Percentiles rank a stretch among this genome's conserved stretches.
Conservation (phyloP, 2,113 vertebrate genomes). For the Ranitomeya variabilis region DNA sequence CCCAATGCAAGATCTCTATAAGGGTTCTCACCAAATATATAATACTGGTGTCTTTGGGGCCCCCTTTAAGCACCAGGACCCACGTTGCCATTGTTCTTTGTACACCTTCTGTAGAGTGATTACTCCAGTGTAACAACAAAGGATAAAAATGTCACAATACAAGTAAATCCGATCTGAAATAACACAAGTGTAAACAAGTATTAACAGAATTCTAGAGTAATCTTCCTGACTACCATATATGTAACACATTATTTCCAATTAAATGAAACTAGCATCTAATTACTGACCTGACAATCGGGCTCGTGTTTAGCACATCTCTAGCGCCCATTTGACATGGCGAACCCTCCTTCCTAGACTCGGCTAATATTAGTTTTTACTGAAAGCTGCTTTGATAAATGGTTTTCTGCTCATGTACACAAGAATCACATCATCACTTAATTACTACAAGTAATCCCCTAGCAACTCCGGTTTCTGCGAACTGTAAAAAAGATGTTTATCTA, state of each 20-base stretch:
- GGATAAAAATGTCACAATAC: not conserved
- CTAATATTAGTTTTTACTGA: conserved; percentile 30
- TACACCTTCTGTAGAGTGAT: no score
- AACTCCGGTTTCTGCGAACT: conserved; percentile 15
- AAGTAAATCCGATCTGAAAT: not conserved
- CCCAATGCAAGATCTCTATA: no score
- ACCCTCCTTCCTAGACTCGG: conserved; percentile 5
- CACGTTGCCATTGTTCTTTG: no score
- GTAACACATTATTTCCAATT: conserved; percentile 13
- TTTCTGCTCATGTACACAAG: conserved; percentile 45
- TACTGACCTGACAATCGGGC: not conserved
- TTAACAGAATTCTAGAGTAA: not conserved
- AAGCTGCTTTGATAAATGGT: conserved; percentile 42
- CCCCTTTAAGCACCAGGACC: no score
- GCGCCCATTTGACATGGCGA: not conserved
- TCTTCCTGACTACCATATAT: not conserved
- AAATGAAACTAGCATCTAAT: conserved; percentile 10
- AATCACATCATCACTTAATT: conserved; percentile 42
- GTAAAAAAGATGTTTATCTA: conserved; percentile 50
- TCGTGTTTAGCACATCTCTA: not conserved
- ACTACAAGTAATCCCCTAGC: conserved; percentile 51
- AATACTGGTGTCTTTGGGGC: no score
- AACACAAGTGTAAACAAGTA: not conserved
- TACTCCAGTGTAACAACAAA: not conserved
- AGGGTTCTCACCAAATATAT: no score